Evolutionary conservation across 2,797 vertebrate genomes (phyloP), one percentile per base, ranked within the genome.

Genomic region (Catostomus latipinnis): DNA sequence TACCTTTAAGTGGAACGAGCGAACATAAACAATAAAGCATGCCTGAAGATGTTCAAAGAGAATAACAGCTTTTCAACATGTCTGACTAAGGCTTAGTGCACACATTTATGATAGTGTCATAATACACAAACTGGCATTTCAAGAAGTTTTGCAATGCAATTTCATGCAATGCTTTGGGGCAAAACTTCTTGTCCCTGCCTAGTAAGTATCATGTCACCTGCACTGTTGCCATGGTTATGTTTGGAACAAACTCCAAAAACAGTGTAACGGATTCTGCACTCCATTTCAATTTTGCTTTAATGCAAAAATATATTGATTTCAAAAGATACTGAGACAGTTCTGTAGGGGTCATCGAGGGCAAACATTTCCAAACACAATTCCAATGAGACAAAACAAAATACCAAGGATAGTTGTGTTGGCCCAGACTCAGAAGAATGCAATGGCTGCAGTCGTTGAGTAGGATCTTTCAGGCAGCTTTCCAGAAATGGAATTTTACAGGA

Each of bases 381-480:
- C 66, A 6, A 52, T 3, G 14, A 63, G 60, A 22, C 14, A n/a
- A 60, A 81, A 58, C 11, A 54, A 83, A 83, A 86, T 85, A 62
- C 78, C 82, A 76, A 0, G 13, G 81, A 85, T 86, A 70, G 54
- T 83, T 87, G 34, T n/a, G 68, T 1, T 61, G 76, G 73, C 67
- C 6, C 6, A 22, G 50, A 18, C 48, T 52, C 66, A 68, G 48
- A 68, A 22, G 16, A 68, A 65, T 65, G 62, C 7, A 14, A 46
- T 46, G 12, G 6, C 61, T 68, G n/a, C 46, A 68, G 65, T 6
- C 0, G 65, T 16, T 11, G 66, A 68, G 10, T 11, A 52, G 58
- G 14, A 16, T 61, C 58, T 7, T 52, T 68, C 66, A 52, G 66
- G 46, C 66, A 65, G 12, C 43, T 46, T 14, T 65, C 62, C 61